A percentile compares a stretch with the other conserved stretches of the same genome.
These are phyloP conservation scores for Galaxea fascicularis DNA, from an alignment of 92 coral and sea anemone genomes.

Conservation along the genomic window DNA sequence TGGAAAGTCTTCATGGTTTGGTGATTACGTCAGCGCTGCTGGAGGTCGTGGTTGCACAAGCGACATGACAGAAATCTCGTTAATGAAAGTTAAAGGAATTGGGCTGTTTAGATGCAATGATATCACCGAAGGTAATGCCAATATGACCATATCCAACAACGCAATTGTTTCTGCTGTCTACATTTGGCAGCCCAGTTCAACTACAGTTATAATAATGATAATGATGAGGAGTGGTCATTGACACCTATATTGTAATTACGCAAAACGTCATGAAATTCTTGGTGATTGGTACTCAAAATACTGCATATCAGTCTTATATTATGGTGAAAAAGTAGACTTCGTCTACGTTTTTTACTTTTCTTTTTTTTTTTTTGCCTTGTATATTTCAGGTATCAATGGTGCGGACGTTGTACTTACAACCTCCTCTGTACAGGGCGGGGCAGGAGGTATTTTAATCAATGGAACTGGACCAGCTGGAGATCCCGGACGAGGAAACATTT, in stretches of 20 bases:
- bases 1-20: constrained; percentile 36
- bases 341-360: neutral
- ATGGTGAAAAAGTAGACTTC: too few species aligned
- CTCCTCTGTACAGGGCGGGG: constrained; percentile 50
- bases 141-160: neutral
- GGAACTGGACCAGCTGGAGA: constrained; percentile 55
- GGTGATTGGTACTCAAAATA: too few species aligned
- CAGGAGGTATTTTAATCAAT: constrained; percentile 64
- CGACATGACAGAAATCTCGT: neutral
- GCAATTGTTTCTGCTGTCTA: too few species aligned
- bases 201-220: too few species aligned
- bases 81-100: constrained; percentile 13
- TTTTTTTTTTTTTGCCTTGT: too few species aligned
- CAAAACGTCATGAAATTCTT: too few species aligned
- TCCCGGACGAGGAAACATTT: constrained; percentile 20
- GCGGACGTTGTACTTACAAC: constrained; percentile 1
- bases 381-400: constrained; percentile 40
- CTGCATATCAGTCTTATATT: too few species aligned
- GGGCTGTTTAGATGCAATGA: constrained; percentile 2
- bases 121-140: constrained; percentile 36
- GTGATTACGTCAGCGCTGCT: constrained; percentile 5
- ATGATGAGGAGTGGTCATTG: too few species aligned
- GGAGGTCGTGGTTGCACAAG: constrained; percentile 46
- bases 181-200: too few species aligned
- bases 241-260: too few species aligned